phyloP scores from a whole-genome alignment of 2,888 invertebrate genomes.

The Caenorhabditis plicata region DNA sequence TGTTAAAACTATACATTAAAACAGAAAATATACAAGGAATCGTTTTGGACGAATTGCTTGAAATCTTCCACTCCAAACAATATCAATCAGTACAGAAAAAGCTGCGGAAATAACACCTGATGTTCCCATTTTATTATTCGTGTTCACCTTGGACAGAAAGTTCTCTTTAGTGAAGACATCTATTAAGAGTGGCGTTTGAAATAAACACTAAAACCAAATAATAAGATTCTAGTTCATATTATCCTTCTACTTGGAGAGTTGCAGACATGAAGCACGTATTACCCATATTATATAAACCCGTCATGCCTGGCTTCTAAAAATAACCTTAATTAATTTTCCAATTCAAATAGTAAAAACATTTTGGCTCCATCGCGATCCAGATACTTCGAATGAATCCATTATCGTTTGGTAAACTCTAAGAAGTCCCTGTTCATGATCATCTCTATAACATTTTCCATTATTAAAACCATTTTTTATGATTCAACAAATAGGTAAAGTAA shows the following conservation, averaged over 20 bases:
- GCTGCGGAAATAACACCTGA: constrained; percentile 54
- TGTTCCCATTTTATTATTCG: constrained; percentile 48
- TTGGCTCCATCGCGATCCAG: too few species aligned
- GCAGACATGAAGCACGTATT: constrained; percentile 69
- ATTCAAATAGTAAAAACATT: too few species aligned
- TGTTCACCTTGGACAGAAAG: constrained; percentile 41
- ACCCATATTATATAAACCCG: constrained; percentile 69
- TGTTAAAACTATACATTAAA: not conserved
- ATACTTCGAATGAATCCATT: too few species aligned
- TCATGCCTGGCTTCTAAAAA: constrained; percentile 19
- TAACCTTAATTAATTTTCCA: not conserved
- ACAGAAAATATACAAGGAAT: constrained; percentile 46
- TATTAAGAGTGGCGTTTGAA: constrained; percentile 52
- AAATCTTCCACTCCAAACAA: constrained; percentile 52
- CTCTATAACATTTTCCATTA: too few species aligned
- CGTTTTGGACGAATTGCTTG: constrained; percentile 44
- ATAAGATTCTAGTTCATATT: not conserved
- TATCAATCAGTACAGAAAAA: constrained; percentile 55
- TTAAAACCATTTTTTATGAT: too few species aligned
- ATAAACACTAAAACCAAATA: constrained; percentile 48
- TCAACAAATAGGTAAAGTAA: too few species aligned
- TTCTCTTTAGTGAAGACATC: constrained; percentile 43
- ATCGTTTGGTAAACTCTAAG: too few species aligned
- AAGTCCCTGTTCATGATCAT: not conserved
- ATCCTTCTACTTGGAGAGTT: constrained; percentile 27